Base-by-base conservation (phyloP, 1,140 invertebrate genomes). In the Drosophila erecta region DNA sequence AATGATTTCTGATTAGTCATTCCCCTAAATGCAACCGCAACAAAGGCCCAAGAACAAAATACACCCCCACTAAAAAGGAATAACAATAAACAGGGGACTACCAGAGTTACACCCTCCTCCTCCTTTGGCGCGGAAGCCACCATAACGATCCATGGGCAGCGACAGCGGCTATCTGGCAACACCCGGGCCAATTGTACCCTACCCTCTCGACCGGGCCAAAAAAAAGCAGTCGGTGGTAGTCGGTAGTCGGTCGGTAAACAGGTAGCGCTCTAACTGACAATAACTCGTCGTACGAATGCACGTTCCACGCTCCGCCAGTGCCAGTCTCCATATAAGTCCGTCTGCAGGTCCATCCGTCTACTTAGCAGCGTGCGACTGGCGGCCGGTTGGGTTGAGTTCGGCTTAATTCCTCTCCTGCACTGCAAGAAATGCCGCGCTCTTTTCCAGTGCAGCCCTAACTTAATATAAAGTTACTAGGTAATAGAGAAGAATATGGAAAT, bases 251-350 rank as follows among this genome's bases (percentile, higher is more conserved):
- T 65, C 81, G 81, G 84, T 89, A 89, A 89, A 89, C 84, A 90
- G 84, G 84, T 89, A 89, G 84, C 84, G 86, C 84, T 89, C 84
- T 89, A 89, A 89, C 84, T 89, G 84, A 89, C 84, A 89, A 89
- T 89, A 89, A 89, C 84, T 89, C 84, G 84, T 87, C 84, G 79
- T 89, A 77, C 76, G 80, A 66, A 84, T 79, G 76, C 72, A 84
- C 81, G 81, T 85, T 86, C 73, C 73, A 84, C 80, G 81, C 87
- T 89, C 76, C 73, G 81, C 76, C 57, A 61, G 74, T 57, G 24
- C 53, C 43, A 74, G 64, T 79, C 84, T 53, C 59, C 15, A 5
- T 30, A 50, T 2, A 17, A 51, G 46, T 69, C 62, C 8, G 78
- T 73, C 78, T 5, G 2, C 8, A 10, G 15, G 83, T 76, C 84